Conservation (phyloP, 2,113 vertebrate species). For the Entomyzon cyanotis region DNA sequence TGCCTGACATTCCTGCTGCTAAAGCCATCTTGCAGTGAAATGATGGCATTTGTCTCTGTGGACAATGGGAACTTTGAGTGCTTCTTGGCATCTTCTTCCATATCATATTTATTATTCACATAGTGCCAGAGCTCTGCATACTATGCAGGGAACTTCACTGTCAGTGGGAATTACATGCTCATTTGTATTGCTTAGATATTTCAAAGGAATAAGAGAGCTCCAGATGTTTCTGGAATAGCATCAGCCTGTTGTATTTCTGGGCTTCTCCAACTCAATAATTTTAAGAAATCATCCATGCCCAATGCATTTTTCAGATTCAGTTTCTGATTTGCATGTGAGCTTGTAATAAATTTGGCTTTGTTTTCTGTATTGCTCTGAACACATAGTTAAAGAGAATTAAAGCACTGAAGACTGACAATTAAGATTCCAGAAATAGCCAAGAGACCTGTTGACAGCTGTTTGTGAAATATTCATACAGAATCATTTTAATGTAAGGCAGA, state of each 20-base stretch:
- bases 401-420: background rate
- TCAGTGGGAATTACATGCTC: background rate
- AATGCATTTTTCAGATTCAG: background rate
- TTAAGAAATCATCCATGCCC: background rate
- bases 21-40: background rate
- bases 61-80: constrained; percentile 42
- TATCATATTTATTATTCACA: background rate
- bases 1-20: background rate
- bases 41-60: constrained; percentile 21
- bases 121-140: background rate
- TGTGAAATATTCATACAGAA: background rate
- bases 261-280: background rate
- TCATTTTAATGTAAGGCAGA: background rate
- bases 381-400: background rate
- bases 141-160: background rate
- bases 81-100: constrained; percentile 19
- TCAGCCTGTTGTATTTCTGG: background rate
- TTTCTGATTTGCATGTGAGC: background rate
- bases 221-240: background rate
- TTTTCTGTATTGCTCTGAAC: background rate
- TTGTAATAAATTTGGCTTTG: constrained; percentile 9
- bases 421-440: background rate
- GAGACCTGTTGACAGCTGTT: background rate
- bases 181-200: background rate
- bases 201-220: background rate